These are phyloP conservation scores for Allygus modestus DNA, from an alignment of 2,888 invertebrate genomes.

Conservation along the genomic window DNA sequence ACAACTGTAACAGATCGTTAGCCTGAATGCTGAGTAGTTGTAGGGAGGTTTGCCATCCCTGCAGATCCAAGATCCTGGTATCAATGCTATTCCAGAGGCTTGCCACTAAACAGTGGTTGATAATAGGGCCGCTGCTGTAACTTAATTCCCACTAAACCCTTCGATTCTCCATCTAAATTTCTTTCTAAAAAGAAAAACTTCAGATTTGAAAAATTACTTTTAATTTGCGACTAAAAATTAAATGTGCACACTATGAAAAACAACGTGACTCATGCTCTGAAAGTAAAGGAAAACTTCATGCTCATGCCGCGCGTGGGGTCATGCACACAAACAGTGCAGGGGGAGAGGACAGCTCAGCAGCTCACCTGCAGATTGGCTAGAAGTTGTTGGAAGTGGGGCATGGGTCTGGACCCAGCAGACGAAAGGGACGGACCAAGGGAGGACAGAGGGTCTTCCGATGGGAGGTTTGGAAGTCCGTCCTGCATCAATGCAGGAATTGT, in stretches of 20 bases:
- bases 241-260: conserved; percentile 16
- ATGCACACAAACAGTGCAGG: conserved; percentile 49
- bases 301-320: conserved; percentile 18
- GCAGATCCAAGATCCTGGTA: no score
- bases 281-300: conserved; percentile 38
- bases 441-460: conserved; percentile 67
- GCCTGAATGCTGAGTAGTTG: no score
- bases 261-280: conserved; percentile 42
- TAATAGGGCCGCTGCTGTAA: no score
- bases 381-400: conserved; percentile 84
- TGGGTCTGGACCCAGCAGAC: conserved; percentile 70
- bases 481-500: conserved; percentile 35
- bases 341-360: conserved; percentile 4
- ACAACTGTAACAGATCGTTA: no score
- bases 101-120: no score
- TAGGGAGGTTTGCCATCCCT: no score
- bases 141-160: no score
- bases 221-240: not conserved
- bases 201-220: no score
- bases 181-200: no score
- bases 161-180: no score
- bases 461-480: conserved; percentile 54
- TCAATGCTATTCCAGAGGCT: no score
- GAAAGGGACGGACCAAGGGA: conserved; percentile 67
- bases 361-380: conserved; percentile 86